These are phyloP conservation scores for Pelodiscus sinensis DNA, from an alignment of 2,113 vertebrate species.

Conservation along the genomic window DNA sequence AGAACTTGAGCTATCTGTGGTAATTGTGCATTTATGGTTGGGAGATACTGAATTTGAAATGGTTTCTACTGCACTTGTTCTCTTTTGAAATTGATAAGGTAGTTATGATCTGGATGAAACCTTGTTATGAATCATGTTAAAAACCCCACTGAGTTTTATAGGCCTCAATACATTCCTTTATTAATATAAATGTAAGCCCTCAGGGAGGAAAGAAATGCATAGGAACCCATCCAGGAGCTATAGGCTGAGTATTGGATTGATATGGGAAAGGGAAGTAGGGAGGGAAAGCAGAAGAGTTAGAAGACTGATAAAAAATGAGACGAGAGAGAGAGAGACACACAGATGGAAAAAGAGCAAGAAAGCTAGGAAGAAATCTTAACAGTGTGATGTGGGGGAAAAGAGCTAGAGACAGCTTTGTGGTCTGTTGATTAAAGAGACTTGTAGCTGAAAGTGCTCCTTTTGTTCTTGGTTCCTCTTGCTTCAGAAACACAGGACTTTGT, in stretches of 20 bases:
- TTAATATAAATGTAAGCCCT: neutral
- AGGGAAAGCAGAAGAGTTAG: neutral
- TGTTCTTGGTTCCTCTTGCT: neutral
- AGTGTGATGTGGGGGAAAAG: neutral
- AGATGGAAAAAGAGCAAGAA: neutral
- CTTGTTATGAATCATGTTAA: neutral
- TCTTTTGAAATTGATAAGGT: neutral
- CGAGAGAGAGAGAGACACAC: neutral
- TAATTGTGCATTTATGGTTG: neutral
- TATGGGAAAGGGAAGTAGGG: neutral
- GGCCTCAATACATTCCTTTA: neutral
- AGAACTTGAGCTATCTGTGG: neutral
- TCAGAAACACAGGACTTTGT: neutral
- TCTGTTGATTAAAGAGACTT: neutral
- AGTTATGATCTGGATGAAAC: neutral
- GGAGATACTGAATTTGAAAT: neutral
- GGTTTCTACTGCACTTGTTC: accelerated
- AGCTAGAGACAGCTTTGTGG: neutral
- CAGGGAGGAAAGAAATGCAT: neutral
- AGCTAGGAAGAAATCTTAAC: neutral
- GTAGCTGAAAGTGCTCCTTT: neutral
- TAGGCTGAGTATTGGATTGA: neutral
- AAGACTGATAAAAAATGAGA: neutral
- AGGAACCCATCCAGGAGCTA: neutral
- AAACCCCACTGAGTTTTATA: neutral